phyloP scores from a whole-genome alignment of 2,797 vertebrate genomes.

The Remorina albescens region DNA sequence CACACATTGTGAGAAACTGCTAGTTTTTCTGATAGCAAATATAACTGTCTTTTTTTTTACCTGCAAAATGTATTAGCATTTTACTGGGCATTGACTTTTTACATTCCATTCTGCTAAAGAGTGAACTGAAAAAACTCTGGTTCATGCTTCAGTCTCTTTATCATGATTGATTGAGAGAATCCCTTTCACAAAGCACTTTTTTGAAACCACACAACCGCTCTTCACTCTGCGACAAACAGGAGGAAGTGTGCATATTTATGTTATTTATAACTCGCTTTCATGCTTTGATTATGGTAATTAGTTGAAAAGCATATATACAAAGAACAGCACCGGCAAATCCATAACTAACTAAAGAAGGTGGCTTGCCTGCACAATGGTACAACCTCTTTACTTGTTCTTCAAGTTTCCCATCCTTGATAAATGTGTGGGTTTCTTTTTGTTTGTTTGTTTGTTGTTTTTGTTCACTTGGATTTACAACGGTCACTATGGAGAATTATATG shows the following conservation, averaged over 20 bases:
- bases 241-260: not conserved
- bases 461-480: not conserved
- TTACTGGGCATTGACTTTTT: slow-evolving; percentile 39
- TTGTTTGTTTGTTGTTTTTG: not conserved
- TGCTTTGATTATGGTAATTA: slow-evolving; percentile 16
- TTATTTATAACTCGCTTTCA: slow-evolving; percentile 10
- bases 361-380: not conserved
- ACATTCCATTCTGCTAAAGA: slow-evolving; percentile 30
- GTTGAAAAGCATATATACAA: not conserved
- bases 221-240: slow-evolving; percentile 21
- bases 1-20: not conserved
- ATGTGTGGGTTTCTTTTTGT: too few relatives aligned
- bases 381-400: not conserved
- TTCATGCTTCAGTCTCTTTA: slow-evolving; percentile 11
- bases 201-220: slow-evolving; percentile 14
- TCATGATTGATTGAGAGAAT: slow-evolving; percentile 11
- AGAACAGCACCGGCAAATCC: not conserved
- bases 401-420: not conserved
- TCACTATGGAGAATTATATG: not conserved
- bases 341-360: not conserved
- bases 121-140: slow-evolving; percentile 26
- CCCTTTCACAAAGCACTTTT: not conserved
- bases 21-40: slow-evolving; percentile 31
- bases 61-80: slow-evolving; percentile 42
- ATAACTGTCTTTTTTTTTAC: slow-evolving; percentile 22